These are phyloP conservation scores for Triplophysa dalaica DNA, from an alignment of 2,113 vertebrate species.

Conservation along the genomic window DNA sequence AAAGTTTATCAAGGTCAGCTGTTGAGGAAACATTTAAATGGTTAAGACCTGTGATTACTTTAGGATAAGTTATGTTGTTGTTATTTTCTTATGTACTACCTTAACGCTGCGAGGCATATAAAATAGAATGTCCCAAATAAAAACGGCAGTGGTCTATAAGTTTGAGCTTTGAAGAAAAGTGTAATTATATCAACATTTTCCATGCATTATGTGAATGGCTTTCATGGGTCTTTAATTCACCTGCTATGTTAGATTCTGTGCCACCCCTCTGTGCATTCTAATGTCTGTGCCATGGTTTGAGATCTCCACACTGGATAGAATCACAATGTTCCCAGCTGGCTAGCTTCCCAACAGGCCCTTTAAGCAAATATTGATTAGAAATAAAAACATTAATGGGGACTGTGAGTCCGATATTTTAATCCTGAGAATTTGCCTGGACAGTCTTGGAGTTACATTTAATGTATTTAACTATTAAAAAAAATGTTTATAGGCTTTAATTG, in stretches of 20 bases:
- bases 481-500: neutral
- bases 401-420: too few species aligned
- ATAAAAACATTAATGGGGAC: too few species aligned
- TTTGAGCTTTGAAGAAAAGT: neutral
- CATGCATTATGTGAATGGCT: neutral
- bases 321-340: too few species aligned
- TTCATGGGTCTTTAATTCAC: too few species aligned
- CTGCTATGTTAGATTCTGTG: too few species aligned
- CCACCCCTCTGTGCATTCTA: too few species aligned
- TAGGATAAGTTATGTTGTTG: neutral
- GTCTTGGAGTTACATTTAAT: too few species aligned
- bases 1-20: neutral
- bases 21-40: neutral
- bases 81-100: neutral
- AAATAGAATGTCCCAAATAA: neutral
- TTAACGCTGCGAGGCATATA: neutral
- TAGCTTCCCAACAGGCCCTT: too few species aligned
- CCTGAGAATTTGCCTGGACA: too few species aligned
- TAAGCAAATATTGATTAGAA: too few species aligned
- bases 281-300: neutral
- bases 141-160: neutral
- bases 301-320: too few species aligned
- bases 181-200: neutral
- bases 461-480: too few species aligned
- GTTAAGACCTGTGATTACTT: neutral